A percentile compares a stretch with the other conserved stretches of the same genome.
Conservation (phyloP, 2,888 invertebrate genomes). For the Drosophila conformis region DNA sequence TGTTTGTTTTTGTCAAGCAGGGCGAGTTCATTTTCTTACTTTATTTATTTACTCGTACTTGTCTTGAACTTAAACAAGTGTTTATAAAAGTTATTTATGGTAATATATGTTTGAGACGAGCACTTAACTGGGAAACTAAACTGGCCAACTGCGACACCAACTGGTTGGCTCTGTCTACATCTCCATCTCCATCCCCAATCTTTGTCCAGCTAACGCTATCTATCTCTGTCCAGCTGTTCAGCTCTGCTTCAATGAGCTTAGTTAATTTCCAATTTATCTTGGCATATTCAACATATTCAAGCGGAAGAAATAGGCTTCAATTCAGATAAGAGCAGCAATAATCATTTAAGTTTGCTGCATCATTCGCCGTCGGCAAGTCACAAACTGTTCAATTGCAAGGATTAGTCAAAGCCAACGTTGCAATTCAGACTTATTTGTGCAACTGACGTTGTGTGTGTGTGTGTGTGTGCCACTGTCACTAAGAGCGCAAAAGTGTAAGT, state of each 20-base stretch:
- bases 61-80: slow-evolving; percentile 66
- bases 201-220: not conserved
- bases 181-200: not conserved
- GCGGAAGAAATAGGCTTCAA: slow-evolving; percentile 58
- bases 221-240: not conserved
- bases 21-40: slow-evolving; percentile 1
- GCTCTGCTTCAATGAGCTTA: slow-evolving; percentile 10
- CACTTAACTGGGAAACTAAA: not conserved
- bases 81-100: slow-evolving; percentile 70
- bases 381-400: slow-evolving; percentile 48
- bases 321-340: not conserved
- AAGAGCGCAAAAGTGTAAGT: slow-evolving; percentile 79
- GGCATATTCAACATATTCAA: slow-evolving; percentile 53
- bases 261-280: slow-evolving; percentile 59
- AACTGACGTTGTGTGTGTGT: slow-evolving; percentile 23
- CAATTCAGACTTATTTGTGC: slow-evolving; percentile 35
- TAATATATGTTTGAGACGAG: slow-evolving; percentile 31
- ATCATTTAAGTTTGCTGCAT: slow-evolving; percentile 11
- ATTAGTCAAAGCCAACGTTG: slow-evolving; percentile 63
- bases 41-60: slow-evolving; percentile 65
- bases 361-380: slow-evolving; percentile 47
- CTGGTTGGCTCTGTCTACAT: not conserved
- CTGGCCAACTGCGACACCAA: not conserved
- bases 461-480: slow-evolving; percentile 54
- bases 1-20: slow-evolving; percentile 5